phyloP scores from a whole-genome alignment of 1,140 invertebrate species.

The Tetranychus cinnabarinus region DNA sequence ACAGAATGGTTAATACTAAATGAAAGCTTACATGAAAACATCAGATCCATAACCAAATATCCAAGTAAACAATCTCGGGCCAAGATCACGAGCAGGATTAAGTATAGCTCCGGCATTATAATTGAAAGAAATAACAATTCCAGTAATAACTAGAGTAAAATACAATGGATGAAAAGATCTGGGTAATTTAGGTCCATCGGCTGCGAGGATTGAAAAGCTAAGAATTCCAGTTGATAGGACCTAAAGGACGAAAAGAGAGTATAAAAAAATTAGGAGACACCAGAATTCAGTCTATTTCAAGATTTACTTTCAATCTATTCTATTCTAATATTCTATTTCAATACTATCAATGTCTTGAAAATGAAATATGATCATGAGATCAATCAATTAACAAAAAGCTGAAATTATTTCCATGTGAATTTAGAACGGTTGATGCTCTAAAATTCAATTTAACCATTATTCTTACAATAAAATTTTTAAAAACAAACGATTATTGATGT shows the following conservation, averaged over 20 bases:
- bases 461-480: too few species aligned
- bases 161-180: slow-evolving; percentile 17
- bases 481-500: too few species aligned
- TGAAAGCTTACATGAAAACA: slow-evolving; percentile 23
- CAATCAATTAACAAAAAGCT: too few species aligned
- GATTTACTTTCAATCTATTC: slow-evolving; percentile 20
- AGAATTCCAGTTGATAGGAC: slow-evolving; percentile 31
- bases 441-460: too few species aligned
- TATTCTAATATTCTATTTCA: slow-evolving; percentile 3
- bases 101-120: slow-evolving; percentile 35
- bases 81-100: slow-evolving; percentile 36
- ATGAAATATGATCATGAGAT: too few species aligned
- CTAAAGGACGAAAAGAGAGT: slow-evolving; percentile 16
- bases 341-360: too few species aligned
- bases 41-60: slow-evolving; percentile 29
- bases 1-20: neutral
- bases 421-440: too few species aligned
- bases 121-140: slow-evolving; percentile 29
- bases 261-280: neutral
- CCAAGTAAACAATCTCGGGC: slow-evolving; percentile 30
- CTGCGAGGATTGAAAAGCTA: slow-evolving; percentile 26
- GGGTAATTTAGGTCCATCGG: slow-evolving; percentile 20
- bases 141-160: slow-evolving; percentile 22
- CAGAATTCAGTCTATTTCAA: slow-evolving; percentile 26
- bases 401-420: too few species aligned